Conservation (phyloP, 2,888 invertebrate species). For the Melinopterus prodromus region DNA sequence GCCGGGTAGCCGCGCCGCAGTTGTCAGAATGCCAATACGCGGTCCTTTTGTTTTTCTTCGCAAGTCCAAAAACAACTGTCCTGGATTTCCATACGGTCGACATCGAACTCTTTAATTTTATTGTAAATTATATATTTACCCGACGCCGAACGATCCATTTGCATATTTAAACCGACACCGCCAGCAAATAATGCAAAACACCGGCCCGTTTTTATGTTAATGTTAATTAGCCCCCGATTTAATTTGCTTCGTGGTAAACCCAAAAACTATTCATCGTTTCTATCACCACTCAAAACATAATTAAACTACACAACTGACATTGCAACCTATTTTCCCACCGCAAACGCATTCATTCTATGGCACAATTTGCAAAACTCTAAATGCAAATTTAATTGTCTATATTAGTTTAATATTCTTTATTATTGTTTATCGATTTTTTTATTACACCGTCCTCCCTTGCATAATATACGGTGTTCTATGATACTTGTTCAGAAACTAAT, state of each 20-base stretch:
- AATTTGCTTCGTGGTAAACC: neutral
- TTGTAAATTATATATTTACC: slow-evolving; percentile 4
- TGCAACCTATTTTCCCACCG: neutral
- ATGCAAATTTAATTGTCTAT: neutral
- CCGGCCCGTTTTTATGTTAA: neutral
- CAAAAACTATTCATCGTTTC: neutral
- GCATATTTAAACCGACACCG: neutral
- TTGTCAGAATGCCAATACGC: neutral
- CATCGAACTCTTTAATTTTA: neutral
- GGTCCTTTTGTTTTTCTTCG: neutral
- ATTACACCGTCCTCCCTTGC: neutral
- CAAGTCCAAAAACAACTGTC: neutral
- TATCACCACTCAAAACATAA: neutral
- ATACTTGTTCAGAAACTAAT: neutral
- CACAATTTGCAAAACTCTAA: neutral
- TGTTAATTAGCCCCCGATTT: neutral
- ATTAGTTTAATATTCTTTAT: neutral
- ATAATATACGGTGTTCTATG: neutral
- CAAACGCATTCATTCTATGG: neutral
- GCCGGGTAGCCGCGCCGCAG: neutral
- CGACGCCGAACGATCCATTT: neutral
- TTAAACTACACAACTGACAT: neutral
- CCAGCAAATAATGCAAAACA: neutral
- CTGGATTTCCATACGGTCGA: neutral
- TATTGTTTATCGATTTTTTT: neutral